A percentile compares a stretch with the other conserved stretches of the same genome.
Conservation (phyloP, 1,140 invertebrate genomes). For the Bombus sibiricus region DNA sequence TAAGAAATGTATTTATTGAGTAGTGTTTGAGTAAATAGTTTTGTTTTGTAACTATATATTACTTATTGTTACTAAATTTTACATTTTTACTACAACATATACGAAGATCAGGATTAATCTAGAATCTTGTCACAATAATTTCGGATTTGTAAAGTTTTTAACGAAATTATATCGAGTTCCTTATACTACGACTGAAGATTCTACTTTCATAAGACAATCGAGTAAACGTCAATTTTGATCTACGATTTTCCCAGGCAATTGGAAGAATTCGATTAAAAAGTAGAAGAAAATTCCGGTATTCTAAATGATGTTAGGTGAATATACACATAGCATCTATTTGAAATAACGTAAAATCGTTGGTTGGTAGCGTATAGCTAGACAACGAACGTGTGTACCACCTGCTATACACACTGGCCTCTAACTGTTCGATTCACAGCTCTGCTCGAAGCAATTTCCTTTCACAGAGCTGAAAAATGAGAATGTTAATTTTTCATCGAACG, state of each 20-base stretch:
- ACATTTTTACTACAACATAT: too few species aligned
- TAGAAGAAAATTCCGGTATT: too few species aligned
- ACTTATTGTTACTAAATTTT: too few species aligned
- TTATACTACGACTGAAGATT: neutral
- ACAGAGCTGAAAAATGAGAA: constrained; percentile 21
- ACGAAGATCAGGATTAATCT: too few species aligned
- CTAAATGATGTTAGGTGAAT: neutral
- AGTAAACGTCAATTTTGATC: too few species aligned
- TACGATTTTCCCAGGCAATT: neutral
- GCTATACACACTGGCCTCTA: constrained; percentile 51
- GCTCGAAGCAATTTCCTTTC: constrained; percentile 27
- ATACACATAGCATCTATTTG: neutral
- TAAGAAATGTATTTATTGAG: too few species aligned
- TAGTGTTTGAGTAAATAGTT: too few species aligned
- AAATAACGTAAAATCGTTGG: constrained; percentile 3
- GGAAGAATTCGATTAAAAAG: neutral
- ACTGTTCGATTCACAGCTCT: constrained; percentile 27
- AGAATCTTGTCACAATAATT: neutral
- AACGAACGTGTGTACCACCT: constrained; percentile 55
- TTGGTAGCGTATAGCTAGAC: neutral
- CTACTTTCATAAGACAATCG: neutral
- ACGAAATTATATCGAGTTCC: neutral
- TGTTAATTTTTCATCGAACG: constrained; percentile 21
- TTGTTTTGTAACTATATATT: too few species aligned
- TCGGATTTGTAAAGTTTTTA: neutral